Conservation (phyloP, 2,888 invertebrate genomes). For the Physocephala rufipes region DNA sequence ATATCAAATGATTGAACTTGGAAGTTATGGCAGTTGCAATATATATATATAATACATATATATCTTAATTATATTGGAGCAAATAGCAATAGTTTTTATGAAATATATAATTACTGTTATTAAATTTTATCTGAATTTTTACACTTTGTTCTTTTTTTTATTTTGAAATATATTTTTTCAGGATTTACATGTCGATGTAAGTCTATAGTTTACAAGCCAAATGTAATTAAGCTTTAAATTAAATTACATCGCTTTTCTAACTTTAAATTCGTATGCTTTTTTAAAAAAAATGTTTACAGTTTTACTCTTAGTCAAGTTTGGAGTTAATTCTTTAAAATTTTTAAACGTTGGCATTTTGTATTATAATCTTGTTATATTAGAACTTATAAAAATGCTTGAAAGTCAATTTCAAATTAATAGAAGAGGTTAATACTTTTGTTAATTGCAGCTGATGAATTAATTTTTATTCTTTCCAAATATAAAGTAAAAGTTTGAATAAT, state of each 20-base stretch:
- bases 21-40: conserved; percentile 11
- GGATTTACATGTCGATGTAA: conserved; percentile 72
- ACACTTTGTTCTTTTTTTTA: conserved; percentile 60
- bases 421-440: too few relatives aligned
- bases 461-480: too few relatives aligned
- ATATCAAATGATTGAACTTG: not conserved
- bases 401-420: too few relatives aligned
- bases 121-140: conserved; percentile 39
- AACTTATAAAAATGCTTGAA: not conserved
- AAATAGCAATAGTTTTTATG: not conserved
- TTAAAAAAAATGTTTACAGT: conserved; percentile 10
- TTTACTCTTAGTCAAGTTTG: not conserved
- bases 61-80: too few relatives aligned
- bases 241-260: conserved; percentile 6
- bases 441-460: too few relatives aligned
- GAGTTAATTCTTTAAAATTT: not conserved
- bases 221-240: conserved; percentile 19
- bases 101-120: conserved; percentile 1
- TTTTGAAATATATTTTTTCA: conserved; percentile 66
- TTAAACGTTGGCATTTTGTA: not conserved
- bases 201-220: conserved; percentile 60
- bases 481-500: too few relatives aligned
- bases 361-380: not conserved
- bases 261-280: not conserved
- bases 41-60: too few relatives aligned